Base-by-base conservation (phyloP, 2,113 vertebrate genomes). In the Cyphomyrus plagiostoma region DNA sequence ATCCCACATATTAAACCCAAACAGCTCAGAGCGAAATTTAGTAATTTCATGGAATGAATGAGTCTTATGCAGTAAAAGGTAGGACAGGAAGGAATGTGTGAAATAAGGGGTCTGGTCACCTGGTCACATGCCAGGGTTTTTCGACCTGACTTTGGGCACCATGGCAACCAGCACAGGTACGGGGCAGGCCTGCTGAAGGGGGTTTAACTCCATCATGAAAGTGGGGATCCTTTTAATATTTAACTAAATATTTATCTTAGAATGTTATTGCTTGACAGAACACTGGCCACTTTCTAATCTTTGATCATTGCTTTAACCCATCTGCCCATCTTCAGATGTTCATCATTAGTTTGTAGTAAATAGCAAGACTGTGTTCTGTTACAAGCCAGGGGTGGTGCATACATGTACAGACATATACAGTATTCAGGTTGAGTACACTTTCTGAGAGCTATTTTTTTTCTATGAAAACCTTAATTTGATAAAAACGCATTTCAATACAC, bases 41-140 rank as follows among this genome's bases (percentile, higher is more conserved):
- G 77, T 82, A 62, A 85, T 85, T 89, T 89, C 39, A 53, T 80
- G 56, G 39, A 39, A 13, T n/a, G 21, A 58, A 74, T 74, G 15
- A 45, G 42, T 70, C 85, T 83, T 77, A 35, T 77, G 30, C 9
- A 35, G 13, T 84, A 21, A 70, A 87, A 26, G 26, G 39, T 62
- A 90, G 74, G 7, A 58, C 19, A 86, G 21, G 46, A 42, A 74
- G 58, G 53, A 17, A 46, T 26, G 74, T 70, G 17, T 74, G 46
- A 35, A 74, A 87, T 87, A 77, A 21, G 23, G 4, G 21, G 82
- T n/a, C 39, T n/a, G 19, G 13, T 70, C 10, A 1, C 66, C 26
- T 70, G 66, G 26, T 35, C 4, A 35, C 26, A 13, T 35, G 66
- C 66, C 66, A 15, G 35, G 66, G 26, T 35, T 74, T 74, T 26